Base-by-base conservation (phyloP, 2,113 vertebrate species). In the Calidris pugnax region DNA sequence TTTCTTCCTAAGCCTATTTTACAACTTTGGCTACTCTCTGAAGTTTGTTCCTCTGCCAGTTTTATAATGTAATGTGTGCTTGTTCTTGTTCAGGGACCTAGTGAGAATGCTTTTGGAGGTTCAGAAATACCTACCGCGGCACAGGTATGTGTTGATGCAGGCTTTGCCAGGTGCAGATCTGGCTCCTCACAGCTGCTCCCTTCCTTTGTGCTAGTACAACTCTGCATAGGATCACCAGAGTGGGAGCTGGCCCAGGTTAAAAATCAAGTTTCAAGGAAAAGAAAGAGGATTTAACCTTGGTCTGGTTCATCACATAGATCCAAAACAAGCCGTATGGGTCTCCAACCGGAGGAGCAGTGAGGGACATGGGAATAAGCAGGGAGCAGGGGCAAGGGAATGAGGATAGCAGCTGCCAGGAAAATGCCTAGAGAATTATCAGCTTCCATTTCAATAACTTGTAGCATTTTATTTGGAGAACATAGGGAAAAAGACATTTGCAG, bases 391-490 rank as follows among this genome's bases (percentile, higher is more conserved):
- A 6, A 45, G 23, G 23, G 33, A 55, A 39, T 32, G 37, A 43
- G 20, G 33, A 10, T 14, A 48, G 53, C 39, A 75, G 26, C 14
- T 89, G 35, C 56, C 11, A n/a, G 14, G 39, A 72, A 73, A 67
- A 48, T 23, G 7, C 33, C 21, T 79, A 9, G 28, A 75, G 30
- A 78, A 56, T 20, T 51, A 4, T 53, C 33, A 83, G 33, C 22
- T 41, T 78, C 32, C 16, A 26, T 62, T 85, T 92, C 80, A 85
- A 16, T 33, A 59, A 72, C 35, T 78, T 50, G 8, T 23, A 85
- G 63, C 51, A 39, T 87, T 96, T 91, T 66, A 69, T 81, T 89
- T 89, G 64, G n/a, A 86, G 80, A 85, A 95, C 64, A 92, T 8
- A 50, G 33, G 10, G 43, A 10, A 48, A 80, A 91, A 88, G 26